A percentile compares a stretch with the other conserved stretches of the same genome.
These are phyloP conservation scores for Spermophilus dauricus DNA, from an alignment of 2,113 vertebrate genomes.

Conservation along the genomic window DNA sequence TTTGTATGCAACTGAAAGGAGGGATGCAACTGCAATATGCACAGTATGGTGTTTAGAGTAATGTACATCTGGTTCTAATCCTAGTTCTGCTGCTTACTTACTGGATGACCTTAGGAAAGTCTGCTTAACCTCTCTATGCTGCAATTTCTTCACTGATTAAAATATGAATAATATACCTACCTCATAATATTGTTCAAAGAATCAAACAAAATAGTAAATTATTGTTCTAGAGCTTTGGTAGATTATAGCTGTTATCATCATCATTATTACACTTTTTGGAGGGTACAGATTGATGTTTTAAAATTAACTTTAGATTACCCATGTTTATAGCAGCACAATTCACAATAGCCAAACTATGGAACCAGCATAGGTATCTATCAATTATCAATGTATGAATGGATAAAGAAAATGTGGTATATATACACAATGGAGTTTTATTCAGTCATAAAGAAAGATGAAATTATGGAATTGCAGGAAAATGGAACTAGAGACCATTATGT, in stretches of 20 bases:
- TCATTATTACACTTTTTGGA: neutral
- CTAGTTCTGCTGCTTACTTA: neutral
- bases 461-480: too few species aligned
- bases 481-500: too few species aligned
- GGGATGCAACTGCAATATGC: neutral
- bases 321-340: too few species aligned
- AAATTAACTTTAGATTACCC: neutral
- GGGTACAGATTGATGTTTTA: neutral
- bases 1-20: neutral
- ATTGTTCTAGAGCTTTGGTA: neutral
- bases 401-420: too few species aligned
- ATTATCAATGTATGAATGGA: too few species aligned
- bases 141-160: neutral
- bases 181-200: neutral
- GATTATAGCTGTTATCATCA: neutral
- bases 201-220: conserved; percentile 15
- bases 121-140: neutral
- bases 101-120: neutral
- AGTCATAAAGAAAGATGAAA: too few species aligned
- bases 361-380: too few species aligned
- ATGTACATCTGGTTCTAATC: neutral
- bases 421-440: too few species aligned
- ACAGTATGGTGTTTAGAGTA: neutral
- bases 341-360: too few species aligned
- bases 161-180: neutral